Base-by-base conservation (phyloP, 2,888 invertebrate species). In the Phorcus lineatus region DNA sequence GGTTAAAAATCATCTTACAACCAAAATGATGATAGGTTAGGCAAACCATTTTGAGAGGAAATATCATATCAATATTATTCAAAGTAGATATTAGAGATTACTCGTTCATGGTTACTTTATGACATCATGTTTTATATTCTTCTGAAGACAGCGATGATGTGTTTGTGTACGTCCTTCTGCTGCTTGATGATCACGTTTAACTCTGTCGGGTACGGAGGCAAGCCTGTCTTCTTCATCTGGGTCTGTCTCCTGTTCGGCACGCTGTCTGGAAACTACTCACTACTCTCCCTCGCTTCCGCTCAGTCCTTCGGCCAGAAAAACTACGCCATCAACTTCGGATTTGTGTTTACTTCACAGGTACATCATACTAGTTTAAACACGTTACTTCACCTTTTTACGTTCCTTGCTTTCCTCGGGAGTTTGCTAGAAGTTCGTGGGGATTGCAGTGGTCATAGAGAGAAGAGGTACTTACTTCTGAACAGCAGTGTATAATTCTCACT, bases 261-360 rank as follows among this genome's bases (percentile, higher is more conserved):
- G 7, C 90, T 92, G 82, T 89, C 90, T 28, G 92, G 90, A 11
- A 88, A 87, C 75, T 93, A 91, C 82, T 89, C 88, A 16, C 84
- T 93, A 1, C 85, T 92, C 81, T 91, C 92, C 17, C 89, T 91
- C 9, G 91, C 87, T 7, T 86, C 86, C 4, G 88, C 90, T 19
- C 86, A 88, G 67, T 83, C 86, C 6, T 92, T 91, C 83, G 92
- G 92, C 11, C 79, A 86, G 7, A 85, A 85, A 80, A 84, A 92
- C 79, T 85, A 89, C 70, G 88, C 88, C 7, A 82, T 87, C n/a
- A 90, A 89, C 78, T 91, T 88, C 66, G 91, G 91, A 11, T 70
- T 91, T 24, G 78, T 90, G 13, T 90, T 89, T 54, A 86, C 87
- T 7, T 86, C 87, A 40, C 84, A 85, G 77, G 89, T 62, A 62